Conservation (phyloP, 2,113 vertebrate genomes). For the Jaculus jaculus region DNA sequence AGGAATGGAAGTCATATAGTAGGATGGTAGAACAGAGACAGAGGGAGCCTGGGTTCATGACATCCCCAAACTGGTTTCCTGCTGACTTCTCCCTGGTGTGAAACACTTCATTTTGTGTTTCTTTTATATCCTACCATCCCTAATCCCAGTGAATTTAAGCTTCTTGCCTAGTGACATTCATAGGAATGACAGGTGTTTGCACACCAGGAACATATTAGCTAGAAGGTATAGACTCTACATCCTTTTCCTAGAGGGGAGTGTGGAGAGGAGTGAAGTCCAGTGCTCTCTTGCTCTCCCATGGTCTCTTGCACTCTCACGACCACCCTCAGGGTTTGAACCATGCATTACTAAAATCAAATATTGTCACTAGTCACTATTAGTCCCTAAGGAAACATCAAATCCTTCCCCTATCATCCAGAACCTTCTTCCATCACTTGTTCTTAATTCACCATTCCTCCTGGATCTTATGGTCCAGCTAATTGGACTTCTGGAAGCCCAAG, state of each 20-base stretch:
- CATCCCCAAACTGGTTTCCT: neutral
- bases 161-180: neutral
- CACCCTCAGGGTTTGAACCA: neutral
- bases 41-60: neutral
- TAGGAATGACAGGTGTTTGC: too few relatives aligned
- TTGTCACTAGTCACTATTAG: neutral
- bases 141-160: neutral
- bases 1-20: neutral
- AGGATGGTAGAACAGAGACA: neutral
- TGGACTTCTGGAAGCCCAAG: neutral
- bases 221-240: too few relatives aligned
- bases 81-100: neutral
- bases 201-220: too few relatives aligned
- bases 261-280: neutral
- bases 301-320: neutral
- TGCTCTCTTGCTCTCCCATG: neutral
- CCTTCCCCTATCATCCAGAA: neutral
- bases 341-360: neutral
- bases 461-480: neutral
- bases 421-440: neutral
- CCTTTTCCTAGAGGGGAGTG: too few relatives aligned
- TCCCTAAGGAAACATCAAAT: neutral
- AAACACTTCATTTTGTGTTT: neutral
- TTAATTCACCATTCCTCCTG: neutral
- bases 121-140: neutral